These are phyloP conservation scores for Sogatella furcifera DNA, from an alignment of 1,140 invertebrate species.

Conservation along the genomic window DNA sequence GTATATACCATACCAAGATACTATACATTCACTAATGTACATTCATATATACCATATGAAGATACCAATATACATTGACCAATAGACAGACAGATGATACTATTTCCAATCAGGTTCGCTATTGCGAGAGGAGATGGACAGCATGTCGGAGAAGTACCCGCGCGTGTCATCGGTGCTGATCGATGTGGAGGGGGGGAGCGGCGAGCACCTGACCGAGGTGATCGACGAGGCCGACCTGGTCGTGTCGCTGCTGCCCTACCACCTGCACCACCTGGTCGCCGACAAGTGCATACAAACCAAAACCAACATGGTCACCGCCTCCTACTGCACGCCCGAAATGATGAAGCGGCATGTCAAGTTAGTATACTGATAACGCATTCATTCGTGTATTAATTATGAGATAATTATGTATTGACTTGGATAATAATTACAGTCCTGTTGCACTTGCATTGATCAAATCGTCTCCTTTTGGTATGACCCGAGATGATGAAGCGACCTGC, in stretches of 20 bases:
- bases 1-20: no score
- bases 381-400: no score
- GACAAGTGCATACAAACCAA: conserved; percentile 74
- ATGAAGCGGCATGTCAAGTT: conserved; percentile 65
- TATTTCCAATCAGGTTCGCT: conserved; percentile 52
- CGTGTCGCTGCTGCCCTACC: conserved; percentile 88
- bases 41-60: no score
- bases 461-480: no score
- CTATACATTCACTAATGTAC: no score
- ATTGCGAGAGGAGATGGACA: conserved; percentile 79
- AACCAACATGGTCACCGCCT: conserved; percentile 92
- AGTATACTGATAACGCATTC: conserved; percentile 32
- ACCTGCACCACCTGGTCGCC: conserved; percentile 75
- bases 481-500: no score
- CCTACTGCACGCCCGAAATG: conserved; percentile 82
- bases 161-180: conserved; percentile 74
- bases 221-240: conserved; percentile 65
- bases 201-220: conserved; percentile 44
- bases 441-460: no score
- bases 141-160: conserved; percentile 58
- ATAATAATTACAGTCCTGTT: no score
- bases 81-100: no score
- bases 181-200: conserved; percentile 60
- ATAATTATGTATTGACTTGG: no score
- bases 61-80: no score